Base-by-base conservation (phyloP, 1,140 invertebrate species). In the Acromyrmex echinatior region DNA sequence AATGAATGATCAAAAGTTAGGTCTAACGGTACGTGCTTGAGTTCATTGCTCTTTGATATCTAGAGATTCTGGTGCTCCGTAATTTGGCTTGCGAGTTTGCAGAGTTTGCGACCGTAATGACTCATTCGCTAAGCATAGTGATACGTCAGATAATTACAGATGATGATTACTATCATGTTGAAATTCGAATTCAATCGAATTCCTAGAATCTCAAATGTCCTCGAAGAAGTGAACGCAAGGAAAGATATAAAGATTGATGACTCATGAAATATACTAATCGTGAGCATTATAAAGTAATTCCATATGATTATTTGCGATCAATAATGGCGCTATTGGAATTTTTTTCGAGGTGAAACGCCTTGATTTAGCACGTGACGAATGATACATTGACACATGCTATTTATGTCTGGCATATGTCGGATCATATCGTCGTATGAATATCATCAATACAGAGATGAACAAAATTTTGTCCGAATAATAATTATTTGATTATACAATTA, bases 1-100 rank as follows among this genome's bases (percentile, higher is more conserved):
- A 65, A 77, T 28, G 4, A 65, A 65, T 16, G n/a, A 62, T 84
- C 39, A 56, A 84, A 74, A 84, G 51, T 79, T 62, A 49, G 31
- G 31, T 25, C 49, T 86, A 86, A 86, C 82, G 82, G 74, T 56
- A 56, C 3, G 14, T 35, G n/a, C 18, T 58, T 39, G 58, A 28
- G 82, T 86, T 86, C 62, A 86, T 86, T 70, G 82, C 62, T 79
- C 82, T 31, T 82, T 60, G 62, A 10, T 71, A 51, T 70, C 31
- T 35, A 14, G 53, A 18, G 49, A 85, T 78, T 31, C 60, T n/a
- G 14, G 18, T 31, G 18, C 35, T 45, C 28, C n/a, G 56, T 10
- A 80, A 80, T 80, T 70, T 45, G 31, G 16, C 39, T 25, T 39
- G n/a, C 7, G 14, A 51, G 14, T 51, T 51, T 14, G 12, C 10